Conservation (phyloP, 2,888 invertebrate species). For the Priocnemis perturbator region DNA sequence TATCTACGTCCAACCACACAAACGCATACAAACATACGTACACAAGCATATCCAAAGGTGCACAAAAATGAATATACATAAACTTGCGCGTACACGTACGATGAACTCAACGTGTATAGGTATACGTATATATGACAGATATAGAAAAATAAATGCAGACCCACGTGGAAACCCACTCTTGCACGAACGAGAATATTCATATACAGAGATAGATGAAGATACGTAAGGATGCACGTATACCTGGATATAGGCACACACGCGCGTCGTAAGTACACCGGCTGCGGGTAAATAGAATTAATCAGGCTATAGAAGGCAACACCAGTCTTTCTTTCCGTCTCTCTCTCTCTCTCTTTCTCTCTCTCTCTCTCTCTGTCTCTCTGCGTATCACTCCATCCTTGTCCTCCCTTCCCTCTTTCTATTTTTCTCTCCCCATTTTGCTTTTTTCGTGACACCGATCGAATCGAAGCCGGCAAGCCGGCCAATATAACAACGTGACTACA, state of each 20-base stretch:
- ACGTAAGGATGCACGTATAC: not conserved
- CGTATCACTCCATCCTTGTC: not conserved
- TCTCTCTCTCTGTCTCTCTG: not conserved
- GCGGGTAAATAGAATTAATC: constrained; percentile 67
- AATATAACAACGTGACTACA: constrained; percentile 68
- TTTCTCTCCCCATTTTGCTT: not conserved
- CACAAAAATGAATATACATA: not conserved
- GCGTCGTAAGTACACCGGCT: constrained; percentile 52
- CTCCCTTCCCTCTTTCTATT: constrained; percentile 3
- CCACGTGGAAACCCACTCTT: too few relatives aligned
- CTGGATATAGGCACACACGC: not conserved
- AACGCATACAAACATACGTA: too few relatives aligned
- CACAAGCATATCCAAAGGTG: constrained; percentile 46
- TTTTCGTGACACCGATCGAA: constrained; percentile 29
- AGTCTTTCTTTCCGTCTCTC: constrained; percentile 15
- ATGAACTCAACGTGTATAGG: too few relatives aligned
- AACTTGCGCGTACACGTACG: too few relatives aligned
- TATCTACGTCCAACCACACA: too few relatives aligned
- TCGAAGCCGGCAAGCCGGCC: constrained; percentile 51
- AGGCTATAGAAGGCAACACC: constrained; percentile 53
- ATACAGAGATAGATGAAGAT: not conserved
- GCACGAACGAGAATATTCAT: too few relatives aligned
- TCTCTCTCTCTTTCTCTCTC: not conserved
- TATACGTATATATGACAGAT: too few relatives aligned
- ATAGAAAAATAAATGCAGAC: too few relatives aligned